phyloP scores from a whole-genome alignment of 2,113 vertebrate genomes.

The Otocyon megalotis region DNA sequence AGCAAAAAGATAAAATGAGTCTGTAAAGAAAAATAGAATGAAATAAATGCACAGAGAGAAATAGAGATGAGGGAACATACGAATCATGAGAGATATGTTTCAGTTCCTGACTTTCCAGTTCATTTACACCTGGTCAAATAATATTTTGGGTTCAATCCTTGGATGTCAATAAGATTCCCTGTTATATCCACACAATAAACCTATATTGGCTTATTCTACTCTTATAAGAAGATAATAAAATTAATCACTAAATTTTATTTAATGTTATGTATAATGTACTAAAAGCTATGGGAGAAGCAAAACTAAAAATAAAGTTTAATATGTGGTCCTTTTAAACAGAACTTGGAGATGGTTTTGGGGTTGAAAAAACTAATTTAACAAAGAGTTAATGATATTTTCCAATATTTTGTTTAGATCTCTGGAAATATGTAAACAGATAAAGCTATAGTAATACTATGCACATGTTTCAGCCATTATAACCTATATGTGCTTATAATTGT shows the following conservation, averaged over 20 bases:
- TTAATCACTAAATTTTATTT: constrained; percentile 27
- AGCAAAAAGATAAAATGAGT: not conserved
- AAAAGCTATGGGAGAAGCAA: not conserved
- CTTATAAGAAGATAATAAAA: not conserved
- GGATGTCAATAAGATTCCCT: not conserved
- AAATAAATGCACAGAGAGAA: not conserved
- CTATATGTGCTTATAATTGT: not conserved
- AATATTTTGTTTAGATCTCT: not conserved
- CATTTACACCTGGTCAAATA: not conserved
- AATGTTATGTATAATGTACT: not conserved
- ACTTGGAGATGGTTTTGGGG: not conserved
- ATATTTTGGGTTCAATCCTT: not conserved
- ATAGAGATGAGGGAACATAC: not conserved
- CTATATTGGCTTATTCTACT: not conserved
- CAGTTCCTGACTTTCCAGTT: not conserved
- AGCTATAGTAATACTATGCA: not conserved
- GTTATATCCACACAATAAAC: not conserved
- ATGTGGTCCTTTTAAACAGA: not conserved
- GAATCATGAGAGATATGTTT: not conserved
- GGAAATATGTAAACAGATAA: not conserved
- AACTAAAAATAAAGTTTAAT: not conserved
- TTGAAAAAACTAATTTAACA: not conserved
- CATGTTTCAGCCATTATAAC: not conserved
- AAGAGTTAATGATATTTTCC: not conserved
- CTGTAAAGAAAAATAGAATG: not conserved